Evolutionary conservation across 2,113 vertebrate genomes (phyloP).

Genomic region (Carassius gibelio): DNA sequence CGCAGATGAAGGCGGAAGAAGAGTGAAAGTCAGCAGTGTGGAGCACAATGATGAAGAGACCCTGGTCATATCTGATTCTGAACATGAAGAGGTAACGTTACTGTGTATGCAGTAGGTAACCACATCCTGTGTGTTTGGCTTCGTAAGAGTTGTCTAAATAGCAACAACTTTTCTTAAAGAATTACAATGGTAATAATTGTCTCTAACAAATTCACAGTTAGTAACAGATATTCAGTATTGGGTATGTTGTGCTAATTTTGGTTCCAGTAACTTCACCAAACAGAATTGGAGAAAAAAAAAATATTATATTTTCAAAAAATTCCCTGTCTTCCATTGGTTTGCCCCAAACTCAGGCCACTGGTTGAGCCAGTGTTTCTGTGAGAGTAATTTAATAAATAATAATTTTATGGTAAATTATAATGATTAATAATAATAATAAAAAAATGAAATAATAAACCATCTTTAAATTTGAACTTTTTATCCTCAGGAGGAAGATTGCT

Average conservation of each 20-base stretch:
- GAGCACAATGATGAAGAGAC: slow-evolving; percentile 34
- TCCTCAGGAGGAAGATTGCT: slow-evolving; percentile 19
- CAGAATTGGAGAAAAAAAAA: no score
- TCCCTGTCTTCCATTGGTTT: no score
- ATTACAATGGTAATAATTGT: background rate
- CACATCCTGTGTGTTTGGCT: background rate
- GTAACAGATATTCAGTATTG: background rate
- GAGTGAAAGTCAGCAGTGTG: slow-evolving; percentile 38
- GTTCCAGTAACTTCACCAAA: background rate
- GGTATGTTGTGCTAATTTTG: background rate
- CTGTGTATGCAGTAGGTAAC: background rate
- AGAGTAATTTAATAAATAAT: no score
- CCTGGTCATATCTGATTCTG: slow-evolving; percentile 58
- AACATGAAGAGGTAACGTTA: slow-evolving; percentile 45
- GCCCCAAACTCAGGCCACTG: no score
- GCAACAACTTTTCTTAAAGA: background rate
- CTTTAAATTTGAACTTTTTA: background rate
- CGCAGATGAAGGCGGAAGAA: slow-evolving; percentile 41
- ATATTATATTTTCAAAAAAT: background rate
- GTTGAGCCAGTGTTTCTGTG: no score
- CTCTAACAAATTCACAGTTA: background rate
- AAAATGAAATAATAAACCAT: no score
- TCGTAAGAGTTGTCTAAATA: background rate
- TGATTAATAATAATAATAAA: no score
- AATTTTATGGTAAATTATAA: no score